These are phyloP conservation scores for Molossus molossus DNA, from an alignment of 2,797 vertebrate species.

Conservation along the genomic window DNA sequence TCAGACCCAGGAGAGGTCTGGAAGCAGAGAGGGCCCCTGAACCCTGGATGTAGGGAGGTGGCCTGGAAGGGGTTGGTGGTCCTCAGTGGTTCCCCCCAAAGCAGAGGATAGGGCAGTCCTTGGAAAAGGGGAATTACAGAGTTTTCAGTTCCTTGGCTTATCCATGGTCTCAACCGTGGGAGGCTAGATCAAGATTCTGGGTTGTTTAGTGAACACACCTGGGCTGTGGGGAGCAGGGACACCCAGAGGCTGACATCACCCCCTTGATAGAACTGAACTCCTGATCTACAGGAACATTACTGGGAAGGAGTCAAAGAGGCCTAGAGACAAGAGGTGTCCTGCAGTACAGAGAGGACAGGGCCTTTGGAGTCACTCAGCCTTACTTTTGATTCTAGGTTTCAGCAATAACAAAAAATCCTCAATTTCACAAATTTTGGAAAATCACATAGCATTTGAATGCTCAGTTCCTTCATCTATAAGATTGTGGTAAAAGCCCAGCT, in stretches of 20 bases:
- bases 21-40: neutral
- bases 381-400: neutral
- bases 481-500: neutral
- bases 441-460: neutral
- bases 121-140: neutral
- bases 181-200: neutral
- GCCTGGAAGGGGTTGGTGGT: neutral
- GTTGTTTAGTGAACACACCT: neutral
- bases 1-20: neutral
- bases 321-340: neutral
- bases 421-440: neutral
- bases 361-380: neutral
- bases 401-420: neutral
- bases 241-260: neutral
- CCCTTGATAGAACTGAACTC: neutral
- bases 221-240: neutral
- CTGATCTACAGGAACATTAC: neutral
- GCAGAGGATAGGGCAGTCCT: too few species aligned
- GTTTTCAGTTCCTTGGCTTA: neutral
- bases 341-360: neutral
- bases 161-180: neutral
- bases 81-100: fast-evolving
- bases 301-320: neutral
- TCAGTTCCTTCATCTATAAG: constrained; percentile 25
- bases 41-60: neutral